These are phyloP conservation scores for Cryptocephalus primarius DNA, from an alignment of 2,888 invertebrate species.

Conservation along the genomic window DNA sequence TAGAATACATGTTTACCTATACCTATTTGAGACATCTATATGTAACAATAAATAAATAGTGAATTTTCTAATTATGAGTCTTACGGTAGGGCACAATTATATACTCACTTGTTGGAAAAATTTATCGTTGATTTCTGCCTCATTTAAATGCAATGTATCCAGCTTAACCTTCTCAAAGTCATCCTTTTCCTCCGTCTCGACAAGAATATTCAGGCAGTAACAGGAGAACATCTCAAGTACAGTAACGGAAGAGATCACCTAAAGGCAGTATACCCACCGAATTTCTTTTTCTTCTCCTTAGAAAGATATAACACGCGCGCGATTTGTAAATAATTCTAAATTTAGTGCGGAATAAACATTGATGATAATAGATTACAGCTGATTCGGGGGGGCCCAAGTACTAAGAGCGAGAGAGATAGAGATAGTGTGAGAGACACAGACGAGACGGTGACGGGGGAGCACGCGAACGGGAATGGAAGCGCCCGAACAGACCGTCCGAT, in stretches of 20 bases:
- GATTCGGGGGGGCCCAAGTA: neutral
- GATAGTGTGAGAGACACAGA: too few relatives aligned
- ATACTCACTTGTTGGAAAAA: slow-evolving; percentile 57
- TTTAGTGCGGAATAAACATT: slow-evolving; percentile 1
- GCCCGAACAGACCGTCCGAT: too few relatives aligned
- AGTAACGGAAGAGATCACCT: too few relatives aligned
- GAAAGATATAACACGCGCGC: neutral
- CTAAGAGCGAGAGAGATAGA: too few relatives aligned
- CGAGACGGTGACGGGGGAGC: too few relatives aligned
- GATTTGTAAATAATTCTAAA: slow-evolving; percentile 1
- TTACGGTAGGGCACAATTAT: neutral
- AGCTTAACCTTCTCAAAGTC: slow-evolving; percentile 45
- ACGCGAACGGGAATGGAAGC: too few relatives aligned
- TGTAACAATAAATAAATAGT: too few relatives aligned
- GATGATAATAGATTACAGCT: slow-evolving; percentile 7
- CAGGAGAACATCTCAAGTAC: slow-evolving; percentile 49
- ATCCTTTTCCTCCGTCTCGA: slow-evolving; percentile 46
- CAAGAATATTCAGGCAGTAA: slow-evolving; percentile 64
- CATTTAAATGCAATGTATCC: slow-evolving; percentile 45
- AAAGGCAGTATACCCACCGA: too few relatives aligned
- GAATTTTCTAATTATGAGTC: neutral
- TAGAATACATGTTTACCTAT: too few relatives aligned
- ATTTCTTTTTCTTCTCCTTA: too few relatives aligned
- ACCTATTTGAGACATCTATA: too few relatives aligned
- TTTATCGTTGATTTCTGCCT: slow-evolving; percentile 48